Percentiles rank a stretch among this genome's conserved stretches.
phyloP scores from a whole-genome alignment of 2,797 vertebrate species.

The Trachurus trachurus region DNA sequence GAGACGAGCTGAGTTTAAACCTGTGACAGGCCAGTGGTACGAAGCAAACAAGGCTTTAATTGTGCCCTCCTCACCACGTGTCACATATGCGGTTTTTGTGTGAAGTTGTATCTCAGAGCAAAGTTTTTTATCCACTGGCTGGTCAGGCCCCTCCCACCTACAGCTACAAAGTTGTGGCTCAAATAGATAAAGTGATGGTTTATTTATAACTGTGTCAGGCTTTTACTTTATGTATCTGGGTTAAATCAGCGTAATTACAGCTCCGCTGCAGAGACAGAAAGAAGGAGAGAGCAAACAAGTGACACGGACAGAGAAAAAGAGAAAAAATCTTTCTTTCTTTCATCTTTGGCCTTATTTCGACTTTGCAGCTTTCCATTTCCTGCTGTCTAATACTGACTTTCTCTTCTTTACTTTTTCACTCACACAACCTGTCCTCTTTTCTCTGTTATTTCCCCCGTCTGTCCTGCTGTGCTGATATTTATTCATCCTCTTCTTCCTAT shows the following conservation, averaged over 20 bases:
- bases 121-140: background rate
- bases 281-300: constrained; percentile 16
- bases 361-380: background rate
- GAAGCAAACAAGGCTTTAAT: constrained; percentile 25
- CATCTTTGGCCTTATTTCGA: constrained; percentile 1
- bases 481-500: background rate
- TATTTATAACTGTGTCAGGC: constrained; percentile 67
- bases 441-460: background rate
- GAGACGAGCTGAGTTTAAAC: background rate
- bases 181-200: constrained; percentile 42
- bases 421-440: background rate
- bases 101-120: background rate
- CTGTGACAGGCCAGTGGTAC: background rate
- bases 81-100: background rate
- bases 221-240: constrained; percentile 75
- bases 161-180: constrained; percentile 10
- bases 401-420: background rate
- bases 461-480: background rate
- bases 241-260: constrained; percentile 69
- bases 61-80: background rate
- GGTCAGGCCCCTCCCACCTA: constrained; percentile 13
- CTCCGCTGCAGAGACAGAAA: constrained; percentile 37
- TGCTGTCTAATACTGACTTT: background rate
- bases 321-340: constrained; percentile 3
- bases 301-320: constrained; percentile 15